A percentile compares a stretch with the other conserved stretches of the same genome.
These are phyloP conservation scores for Dryocosmus kuriphilus DNA, from an alignment of 2,888 invertebrate genomes.

Conservation along the genomic window DNA sequence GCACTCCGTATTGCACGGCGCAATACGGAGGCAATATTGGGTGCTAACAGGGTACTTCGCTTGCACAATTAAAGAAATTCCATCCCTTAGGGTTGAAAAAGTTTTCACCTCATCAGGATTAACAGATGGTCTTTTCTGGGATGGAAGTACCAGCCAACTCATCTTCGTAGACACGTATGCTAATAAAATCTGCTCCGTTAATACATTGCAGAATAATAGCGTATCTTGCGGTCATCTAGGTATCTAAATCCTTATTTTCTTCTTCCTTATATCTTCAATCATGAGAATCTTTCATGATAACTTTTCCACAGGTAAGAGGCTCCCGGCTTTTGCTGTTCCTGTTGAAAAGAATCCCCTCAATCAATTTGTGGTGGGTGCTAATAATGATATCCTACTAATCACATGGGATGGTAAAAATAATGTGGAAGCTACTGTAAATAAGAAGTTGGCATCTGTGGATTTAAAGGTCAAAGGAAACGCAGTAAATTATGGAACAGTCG, in stretches of 20 bases:
- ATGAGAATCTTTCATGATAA: too few species aligned
- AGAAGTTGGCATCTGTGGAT: slow-evolving; percentile 77
- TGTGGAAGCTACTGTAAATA: slow-evolving; percentile 52
- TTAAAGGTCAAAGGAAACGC: slow-evolving; percentile 77
- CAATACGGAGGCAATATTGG: too few species aligned
- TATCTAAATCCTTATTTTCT: slow-evolving; percentile 37
- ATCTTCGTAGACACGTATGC: slow-evolving; percentile 82
- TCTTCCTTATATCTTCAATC: slow-evolving; percentile 62
- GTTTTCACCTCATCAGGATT: slow-evolving; percentile 73
- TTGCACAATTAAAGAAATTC: too few species aligned
- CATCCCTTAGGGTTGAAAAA: slow-evolving; percentile 50
- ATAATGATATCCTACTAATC: too few species aligned
- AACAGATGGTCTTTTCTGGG: slow-evolving; percentile 84
- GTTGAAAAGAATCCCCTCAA: slow-evolving; percentile 73
- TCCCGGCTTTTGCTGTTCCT: slow-evolving; percentile 78
- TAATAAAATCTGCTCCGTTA: slow-evolving; percentile 76
- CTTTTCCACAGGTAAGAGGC: slow-evolving; percentile 80
- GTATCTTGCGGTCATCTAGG: slow-evolving; percentile 57
- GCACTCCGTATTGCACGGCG: too few species aligned
- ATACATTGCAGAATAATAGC: slow-evolving; percentile 79
- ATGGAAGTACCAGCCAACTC: slow-evolving; percentile 79
- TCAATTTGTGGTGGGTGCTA: slow-evolving; percentile 79
- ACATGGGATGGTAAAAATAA: too few species aligned
- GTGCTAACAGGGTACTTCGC: too few species aligned
- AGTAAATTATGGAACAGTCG: slow-evolving; percentile 86